Evolutionary conservation across 2,888 invertebrate genomes (phyloP), one percentile per base, ranked within the genome.

Genomic region (Lasioglossum malachurum): DNA sequence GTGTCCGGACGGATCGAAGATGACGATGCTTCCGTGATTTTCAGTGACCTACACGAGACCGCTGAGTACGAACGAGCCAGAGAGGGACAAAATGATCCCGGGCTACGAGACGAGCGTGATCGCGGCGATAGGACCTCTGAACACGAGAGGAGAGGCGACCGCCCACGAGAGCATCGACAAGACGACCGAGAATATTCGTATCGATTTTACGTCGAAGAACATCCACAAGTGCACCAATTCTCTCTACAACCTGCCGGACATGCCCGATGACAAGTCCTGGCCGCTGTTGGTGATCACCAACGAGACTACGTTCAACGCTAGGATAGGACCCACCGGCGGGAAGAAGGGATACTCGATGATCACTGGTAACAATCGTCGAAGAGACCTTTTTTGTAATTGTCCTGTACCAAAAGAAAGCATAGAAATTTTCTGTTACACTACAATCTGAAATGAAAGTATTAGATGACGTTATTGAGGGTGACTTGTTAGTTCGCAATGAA

Each of bases 311-410:
- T 97, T 98, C 94, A 97, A 96, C 2, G 98, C 97, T 0, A 96
- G 97, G 92, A 98, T 98, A 91, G 98, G 98, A 0, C 98, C 98
- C 0, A 97, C 98, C 0, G 98, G 98, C 3, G 98, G 98, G 0
- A 96, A 96, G 78, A 96, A 97, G 4, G 98, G 98, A 0, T 98
- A 98, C 95, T 97, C 97, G 0, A 96, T 97, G 1, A 97, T 98
- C 80, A 98, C 98, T 23, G 98, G 98, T 96, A 93, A 91, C 19
- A n/a, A 19, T 38, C 67, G 27, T 27, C 10, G 67, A 67, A 67
- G 64, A 67, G 35, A 23, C 1, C 23, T 8, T 1, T n/a, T 53
- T 23, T 35, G 7, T 38, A 38, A 38, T 5, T 7, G 38, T 38
- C 7, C 38, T 38, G 38, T 38, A 38, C 7, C 38, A 7, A 38